Percentiles rank a stretch among this genome's conserved stretches.
Conservation (phyloP, 2,888 invertebrate species). For the Scrobipalpa atriplicella region DNA sequence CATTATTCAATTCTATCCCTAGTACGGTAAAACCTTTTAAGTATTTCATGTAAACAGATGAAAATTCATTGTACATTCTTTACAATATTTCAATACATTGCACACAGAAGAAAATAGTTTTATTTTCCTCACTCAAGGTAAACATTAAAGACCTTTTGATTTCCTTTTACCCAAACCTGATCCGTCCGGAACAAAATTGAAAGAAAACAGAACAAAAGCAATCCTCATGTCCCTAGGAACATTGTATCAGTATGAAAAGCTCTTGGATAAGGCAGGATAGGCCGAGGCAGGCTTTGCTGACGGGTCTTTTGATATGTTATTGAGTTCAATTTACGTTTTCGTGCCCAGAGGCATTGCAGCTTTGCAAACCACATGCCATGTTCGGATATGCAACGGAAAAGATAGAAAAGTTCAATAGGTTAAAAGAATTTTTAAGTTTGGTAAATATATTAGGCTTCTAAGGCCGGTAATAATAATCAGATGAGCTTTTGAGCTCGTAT, state of each 20-base stretch:
- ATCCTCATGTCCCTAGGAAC: conserved; percentile 40
- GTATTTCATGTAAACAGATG: no score
- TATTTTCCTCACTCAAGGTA: background rate
- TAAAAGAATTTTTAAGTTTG: no score
- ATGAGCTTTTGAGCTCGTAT: no score
- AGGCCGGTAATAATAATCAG: no score
- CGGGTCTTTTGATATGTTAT: conserved; percentile 70
- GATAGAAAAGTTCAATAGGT: no score
- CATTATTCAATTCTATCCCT: no score
- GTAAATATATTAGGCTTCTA: no score
- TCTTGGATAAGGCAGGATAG: conserved; percentile 57
- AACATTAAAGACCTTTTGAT: conserved; percentile 12
- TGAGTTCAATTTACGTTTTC: conserved; percentile 69
- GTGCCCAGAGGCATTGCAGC: conserved; percentile 47
- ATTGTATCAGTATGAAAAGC: conserved; percentile 51
- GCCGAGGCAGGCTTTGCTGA: conserved; percentile 52
- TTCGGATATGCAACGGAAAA: background rate
- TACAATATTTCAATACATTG: background rate
- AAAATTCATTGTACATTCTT: no score
- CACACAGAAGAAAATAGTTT: background rate
- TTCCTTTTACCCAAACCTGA: background rate
- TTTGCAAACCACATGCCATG: conserved; percentile 17
- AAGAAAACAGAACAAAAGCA: conserved; percentile 34
- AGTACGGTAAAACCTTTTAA: no score
- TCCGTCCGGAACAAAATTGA: conserved; percentile 37